These are phyloP conservation scores for Chiroxiphia lanceolata DNA, from an alignment of 2,797 vertebrate genomes.

Conservation along the genomic window DNA sequence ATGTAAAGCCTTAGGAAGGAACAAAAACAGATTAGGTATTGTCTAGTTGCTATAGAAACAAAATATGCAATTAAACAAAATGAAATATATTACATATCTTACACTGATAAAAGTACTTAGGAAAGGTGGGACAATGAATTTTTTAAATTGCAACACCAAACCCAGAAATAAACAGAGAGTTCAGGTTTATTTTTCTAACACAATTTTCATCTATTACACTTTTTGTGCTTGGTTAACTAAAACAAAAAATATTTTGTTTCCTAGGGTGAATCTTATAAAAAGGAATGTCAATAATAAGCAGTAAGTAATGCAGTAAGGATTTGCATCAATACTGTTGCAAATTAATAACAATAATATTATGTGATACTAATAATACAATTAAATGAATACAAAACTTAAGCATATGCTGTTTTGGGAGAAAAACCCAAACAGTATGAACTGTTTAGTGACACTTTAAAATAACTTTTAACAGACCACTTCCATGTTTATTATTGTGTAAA, in stretches of 20 bases:
- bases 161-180: neutral
- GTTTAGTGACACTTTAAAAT: neutral
- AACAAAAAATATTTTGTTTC: neutral
- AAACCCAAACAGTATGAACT: neutral
- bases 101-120: conserved; percentile 21
- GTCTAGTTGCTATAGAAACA: conserved; percentile 73
- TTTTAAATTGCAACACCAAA: conserved; percentile 35
- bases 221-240: neutral
- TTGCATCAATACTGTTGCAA: neutral
- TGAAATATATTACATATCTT: conserved; percentile 45
- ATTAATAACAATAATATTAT: neutral
- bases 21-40: conserved; percentile 56
- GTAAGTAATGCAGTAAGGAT: neutral
- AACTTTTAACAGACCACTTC: neutral
- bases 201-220: neutral
- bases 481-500: neutral
- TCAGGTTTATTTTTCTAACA: conserved; percentile 17
- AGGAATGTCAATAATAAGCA: neutral
- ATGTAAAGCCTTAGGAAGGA: conserved; percentile 67
- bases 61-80: conserved; percentile 72
- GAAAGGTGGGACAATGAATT: neutral
- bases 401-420: accelerated
- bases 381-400: neutral
- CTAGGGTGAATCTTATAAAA: neutral
- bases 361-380: neutral